Conservation (phyloP, 1,140 invertebrate genomes). For the Bombus sibiricus region DNA sequence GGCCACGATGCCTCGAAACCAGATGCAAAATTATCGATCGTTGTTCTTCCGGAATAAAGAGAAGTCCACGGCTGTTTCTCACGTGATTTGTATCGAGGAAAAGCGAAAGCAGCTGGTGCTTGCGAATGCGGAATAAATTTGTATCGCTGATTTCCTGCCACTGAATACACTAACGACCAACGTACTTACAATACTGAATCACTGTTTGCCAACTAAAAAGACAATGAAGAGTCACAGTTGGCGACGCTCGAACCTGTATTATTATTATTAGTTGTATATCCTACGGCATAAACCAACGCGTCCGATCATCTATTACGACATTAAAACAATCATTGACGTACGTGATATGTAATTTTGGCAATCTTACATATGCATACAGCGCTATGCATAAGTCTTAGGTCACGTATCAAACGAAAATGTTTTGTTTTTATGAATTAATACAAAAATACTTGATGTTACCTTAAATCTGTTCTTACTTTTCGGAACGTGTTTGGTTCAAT, state of each 20-base stretch:
- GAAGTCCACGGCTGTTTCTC: constrained; percentile 15
- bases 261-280: constrained; percentile 36
- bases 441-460: too few species aligned
- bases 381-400: too few species aligned
- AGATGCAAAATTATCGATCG: constrained; percentile 38
- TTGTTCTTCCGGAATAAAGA: constrained; percentile 1
- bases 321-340: constrained; percentile 35
- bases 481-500: too few species aligned
- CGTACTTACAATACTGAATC: neutral
- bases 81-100: constrained; percentile 3
- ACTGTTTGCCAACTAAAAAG: constrained; percentile 30
- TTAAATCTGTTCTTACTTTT: too few species aligned
- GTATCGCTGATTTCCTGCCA: neutral
- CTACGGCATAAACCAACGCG: neutral
- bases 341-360: constrained; percentile 1
- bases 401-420: too few species aligned
- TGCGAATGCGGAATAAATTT: constrained; percentile 13
- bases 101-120: neutral
- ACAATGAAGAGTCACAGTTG: constrained; percentile 22
- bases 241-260: constrained; percentile 18
- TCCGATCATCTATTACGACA: constrained; percentile 34
- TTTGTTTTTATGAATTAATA: too few species aligned
- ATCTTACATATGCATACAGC: neutral
- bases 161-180: neutral
- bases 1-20: neutral